Base-by-base conservation (phyloP, 2,888 invertebrate species). In the Alloplasta piceator region DNA sequence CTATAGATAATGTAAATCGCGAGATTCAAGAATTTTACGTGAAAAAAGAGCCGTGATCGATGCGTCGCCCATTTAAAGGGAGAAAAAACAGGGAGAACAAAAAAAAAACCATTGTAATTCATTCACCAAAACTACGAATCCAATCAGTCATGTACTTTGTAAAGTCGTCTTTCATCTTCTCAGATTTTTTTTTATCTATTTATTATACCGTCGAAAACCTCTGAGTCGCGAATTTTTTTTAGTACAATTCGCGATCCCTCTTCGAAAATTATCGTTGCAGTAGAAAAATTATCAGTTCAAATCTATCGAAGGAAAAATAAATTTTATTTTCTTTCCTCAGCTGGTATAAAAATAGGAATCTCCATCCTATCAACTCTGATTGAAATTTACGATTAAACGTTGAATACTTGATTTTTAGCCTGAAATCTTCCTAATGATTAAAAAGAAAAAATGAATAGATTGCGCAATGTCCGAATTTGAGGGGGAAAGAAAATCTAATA, bases 391-490 rank as follows among this genome's bases (percentile, higher is more conserved):
- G 48, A 48, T 10, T 48, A 5, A 48, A 5, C 48, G 10, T 10
- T 26, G 26, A 26, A 26, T 2, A 26, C 3, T 48, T 48, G 7
- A 10, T 48, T 48, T 48, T 48, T 48, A n/a, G n/a, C n/a, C n/a
- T n/a, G n/a, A n/a, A n/a, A n/a, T n/a, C n/a, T n/a, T n/a, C n/a
- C n/a, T n/a, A n/a, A n/a, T n/a, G n/a, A n/a, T n/a, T n/a, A n/a
- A n/a, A n/a, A n/a, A n/a, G n/a, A n/a, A n/a, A n/a, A n/a, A n/a
- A n/a, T n/a, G n/a, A n/a, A n/a, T n/a, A 68, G 63, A 63, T 70
- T 70, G 56, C 76, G 77, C 77, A 71, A 77, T 71, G 71, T 77
- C 70, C 70, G 56, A n/a, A 64, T 68, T 55, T 70, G 66, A 78
- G 60, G 56, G 41, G 50, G 38, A 56, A 16, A 43, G 46, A 43